Evolutionary conservation across 2,888 invertebrate genomes (phyloP).

Genomic region (Watsonalla binaria): DNA sequence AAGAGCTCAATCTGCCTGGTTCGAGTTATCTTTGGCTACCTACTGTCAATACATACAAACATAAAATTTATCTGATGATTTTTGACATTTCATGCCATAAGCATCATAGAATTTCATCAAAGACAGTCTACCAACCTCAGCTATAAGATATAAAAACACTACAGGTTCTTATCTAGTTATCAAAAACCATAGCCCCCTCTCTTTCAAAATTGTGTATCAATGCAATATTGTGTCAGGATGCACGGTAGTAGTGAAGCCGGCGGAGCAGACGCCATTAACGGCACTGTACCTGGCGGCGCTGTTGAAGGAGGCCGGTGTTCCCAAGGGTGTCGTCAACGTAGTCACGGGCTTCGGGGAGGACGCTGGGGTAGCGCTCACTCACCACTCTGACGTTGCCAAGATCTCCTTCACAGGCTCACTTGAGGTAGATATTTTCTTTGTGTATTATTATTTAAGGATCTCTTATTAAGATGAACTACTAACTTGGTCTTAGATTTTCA

Average conservation of each 20-base stretch:
- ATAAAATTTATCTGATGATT: no score
- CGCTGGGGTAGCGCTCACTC: conserved; percentile 86
- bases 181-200: neutral
- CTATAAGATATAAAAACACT: no score
- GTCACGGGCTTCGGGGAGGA: conserved; percentile 89
- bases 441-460: no score
- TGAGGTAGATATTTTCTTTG: conserved; percentile 58
- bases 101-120: no score
- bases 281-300: conserved; percentile 91
- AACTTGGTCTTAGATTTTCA: no score
- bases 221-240: conserved; percentile 69
- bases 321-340: conserved; percentile 92
- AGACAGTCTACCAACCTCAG: no score
- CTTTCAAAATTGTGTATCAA: conserved; percentile 3
- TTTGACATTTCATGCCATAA: no score
- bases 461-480: no score
- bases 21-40: no score
- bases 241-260: conserved; percentile 92
- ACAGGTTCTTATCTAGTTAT: neutral
- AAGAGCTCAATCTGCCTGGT: conserved; percentile 1
- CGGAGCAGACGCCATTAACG: conserved; percentile 95
- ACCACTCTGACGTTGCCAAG: conserved; percentile 87
- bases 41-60: no score
- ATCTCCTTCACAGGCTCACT: conserved; percentile 84
- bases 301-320: conserved; percentile 90